These are phyloP conservation scores for Notechis scutatus DNA, from an alignment of 2,113 vertebrate genomes.

Conservation along the genomic window DNA sequence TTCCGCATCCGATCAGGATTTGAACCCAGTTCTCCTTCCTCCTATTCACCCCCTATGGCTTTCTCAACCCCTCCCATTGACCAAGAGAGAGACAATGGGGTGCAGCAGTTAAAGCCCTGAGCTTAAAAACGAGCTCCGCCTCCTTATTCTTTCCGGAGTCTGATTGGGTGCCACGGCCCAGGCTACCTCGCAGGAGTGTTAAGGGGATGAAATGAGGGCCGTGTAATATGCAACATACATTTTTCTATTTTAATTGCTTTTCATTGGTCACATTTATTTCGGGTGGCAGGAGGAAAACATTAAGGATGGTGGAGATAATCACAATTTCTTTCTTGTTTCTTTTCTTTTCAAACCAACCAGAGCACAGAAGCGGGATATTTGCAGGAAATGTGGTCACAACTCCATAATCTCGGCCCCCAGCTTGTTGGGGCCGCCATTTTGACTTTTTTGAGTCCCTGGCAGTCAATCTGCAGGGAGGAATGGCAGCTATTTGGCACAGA, in stretches of 20 bases:
- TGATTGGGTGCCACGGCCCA: not conserved
- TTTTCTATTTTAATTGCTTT: not conserved
- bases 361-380: not conserved
- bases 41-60: not conserved
- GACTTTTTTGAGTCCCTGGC: not conserved
- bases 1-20: not conserved
- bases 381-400: not conserved
- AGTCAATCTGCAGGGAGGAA: not conserved
- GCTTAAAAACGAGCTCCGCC: not conserved
- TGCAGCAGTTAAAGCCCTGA: not conserved
- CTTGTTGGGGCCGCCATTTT: not conserved
- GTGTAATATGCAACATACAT: not conserved
- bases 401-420: not conserved
- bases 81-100: not conserved
- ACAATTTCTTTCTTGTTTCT: not conserved
- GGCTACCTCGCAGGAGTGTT: not conserved
- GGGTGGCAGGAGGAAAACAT: not conserved
- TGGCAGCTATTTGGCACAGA: rapidly evolving
- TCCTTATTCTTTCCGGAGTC: not conserved
- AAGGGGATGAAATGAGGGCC: not conserved
- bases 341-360: not conserved
- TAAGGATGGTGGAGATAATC: not conserved
- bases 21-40: not conserved
- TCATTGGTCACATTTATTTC: not conserved
- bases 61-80: not conserved